Base-by-base conservation (phyloP, 2,113 vertebrate species). In the Murina feae region DNA sequence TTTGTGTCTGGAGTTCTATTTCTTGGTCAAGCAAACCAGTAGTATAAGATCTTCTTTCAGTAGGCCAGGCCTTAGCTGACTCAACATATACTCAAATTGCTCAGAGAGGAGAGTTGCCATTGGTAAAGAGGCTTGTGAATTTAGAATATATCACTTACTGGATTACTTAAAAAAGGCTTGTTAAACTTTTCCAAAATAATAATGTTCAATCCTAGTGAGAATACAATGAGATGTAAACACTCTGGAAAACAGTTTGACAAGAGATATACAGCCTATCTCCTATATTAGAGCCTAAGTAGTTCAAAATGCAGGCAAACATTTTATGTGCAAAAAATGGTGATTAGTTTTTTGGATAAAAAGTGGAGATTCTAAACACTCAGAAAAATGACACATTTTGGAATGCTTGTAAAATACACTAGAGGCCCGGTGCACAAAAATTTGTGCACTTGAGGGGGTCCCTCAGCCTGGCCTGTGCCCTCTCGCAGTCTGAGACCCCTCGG, bases 1-100 rank as follows among this genome's bases (percentile, higher is more conserved):
- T 53, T n/a, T 2, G 4, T 81, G 49, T 86, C 83, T 69, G 23
- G 13, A 89, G 42, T 63, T 72, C 79, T 58, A 80, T 83, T n/a
- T 58, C 92, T 44, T 25, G 32, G 84, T 58, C 90, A 60, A 76
- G 69, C 30, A 44, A 65, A n/a, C 68, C 71, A 63, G 5, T 5
- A 17, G 79, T 20, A 49, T 17, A 47, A 84, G 78, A 66, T 39
- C 74, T 82, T 86, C 53, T 88, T 90, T 91, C 11, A 75, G 89
- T n/a, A 86, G 53, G 90, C 68, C 79, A 83, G 23, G 60, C 28
- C 81, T 91, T 58, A 42, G 75, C 95, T 93, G 79, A 80, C 79
- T 95, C 89, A 71, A 37, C 79, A 91, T 9, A 71, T 18, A 76
- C 80, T 79, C 68, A 81, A 39, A 49, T 4, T 66, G 51, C 90